A percentile compares a stretch with the other conserved stretches of the same genome.
Conservation (phyloP, 2,797 vertebrate genomes). For the Erpetoichthys calabaricus region DNA sequence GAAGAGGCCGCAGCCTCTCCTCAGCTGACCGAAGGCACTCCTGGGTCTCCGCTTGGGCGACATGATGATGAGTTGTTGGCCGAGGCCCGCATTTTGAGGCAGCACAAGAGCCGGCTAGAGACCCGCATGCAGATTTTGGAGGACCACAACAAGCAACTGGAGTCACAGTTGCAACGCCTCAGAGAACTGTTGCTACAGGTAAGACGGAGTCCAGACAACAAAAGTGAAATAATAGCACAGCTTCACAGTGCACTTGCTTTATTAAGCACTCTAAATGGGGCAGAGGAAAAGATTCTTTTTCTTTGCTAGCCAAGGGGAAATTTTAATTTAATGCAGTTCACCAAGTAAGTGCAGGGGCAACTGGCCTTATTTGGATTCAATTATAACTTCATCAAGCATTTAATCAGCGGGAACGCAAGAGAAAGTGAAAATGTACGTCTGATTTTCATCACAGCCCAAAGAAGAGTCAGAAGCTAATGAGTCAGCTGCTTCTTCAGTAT, state of each 20-base stretch:
- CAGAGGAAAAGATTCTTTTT: too few relatives aligned
- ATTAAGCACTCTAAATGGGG: too few relatives aligned
- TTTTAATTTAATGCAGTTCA: too few relatives aligned
- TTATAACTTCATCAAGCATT: neutral
- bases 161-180: constrained; percentile 81
- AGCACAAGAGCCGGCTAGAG: constrained; percentile 91
- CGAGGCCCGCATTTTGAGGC: constrained; percentile 81
- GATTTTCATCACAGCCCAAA: constrained; percentile 55
- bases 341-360: too few relatives aligned
- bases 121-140: constrained; percentile 97
- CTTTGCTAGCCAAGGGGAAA: too few relatives aligned
- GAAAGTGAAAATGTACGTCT: constrained; percentile 3
- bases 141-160: constrained; percentile 94
- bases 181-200: constrained; percentile 90
- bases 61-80: constrained; percentile 81
- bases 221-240: neutral
- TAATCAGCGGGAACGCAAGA: constrained; percentile 8
- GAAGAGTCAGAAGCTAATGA: constrained; percentile 71
- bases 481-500: constrained; percentile 64
- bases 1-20: constrained; percentile 75
- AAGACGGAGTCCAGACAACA: neutral
- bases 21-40: constrained; percentile 56
- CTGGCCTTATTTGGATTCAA: too few relatives aligned
- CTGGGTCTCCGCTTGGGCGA: constrained; percentile 37
- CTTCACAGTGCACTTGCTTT: neutral